Conservation (phyloP, 1,140 invertebrate species). For the Parapsyche elsis region DNA sequence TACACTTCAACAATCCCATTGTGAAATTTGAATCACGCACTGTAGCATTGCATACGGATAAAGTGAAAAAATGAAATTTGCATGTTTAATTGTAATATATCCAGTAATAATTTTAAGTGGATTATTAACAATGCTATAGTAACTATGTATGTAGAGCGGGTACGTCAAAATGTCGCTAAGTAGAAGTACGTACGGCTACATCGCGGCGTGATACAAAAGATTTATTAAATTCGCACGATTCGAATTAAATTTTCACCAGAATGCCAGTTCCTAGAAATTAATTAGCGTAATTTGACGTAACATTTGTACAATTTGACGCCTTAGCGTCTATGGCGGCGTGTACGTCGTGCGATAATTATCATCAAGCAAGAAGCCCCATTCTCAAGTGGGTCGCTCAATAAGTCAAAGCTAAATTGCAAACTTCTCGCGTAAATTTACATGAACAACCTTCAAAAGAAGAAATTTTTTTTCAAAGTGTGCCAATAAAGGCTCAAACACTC, state of each 20-base stretch:
- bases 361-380: neutral
- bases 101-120: too few relatives aligned
- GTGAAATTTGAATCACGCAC: too few relatives aligned
- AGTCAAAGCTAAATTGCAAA: neutral
- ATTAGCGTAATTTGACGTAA: constrained; percentile 31
- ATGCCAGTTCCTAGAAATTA: constrained; percentile 20
- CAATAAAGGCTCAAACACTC: too few relatives aligned
- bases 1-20: too few relatives aligned
- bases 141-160: too few relatives aligned
- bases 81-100: too few relatives aligned
- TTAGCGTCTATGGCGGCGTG: too few relatives aligned
- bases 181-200: neutral
- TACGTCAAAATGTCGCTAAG: neutral
- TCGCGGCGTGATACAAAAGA: neutral
- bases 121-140: too few relatives aligned
- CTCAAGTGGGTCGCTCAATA: neutral
- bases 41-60: too few relatives aligned
- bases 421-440: neutral
- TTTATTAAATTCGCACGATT: constrained; percentile 7
- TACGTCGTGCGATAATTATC: neutral
- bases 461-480: too few relatives aligned
- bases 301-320: constrained; percentile 19
- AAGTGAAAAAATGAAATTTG: too few relatives aligned
- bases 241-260: constrained; percentile 34
- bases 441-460: too few relatives aligned